Evolutionary conservation across 2,797 vertebrate species (phyloP).

Genomic region (Tokudaia tokunoshimensis): DNA sequence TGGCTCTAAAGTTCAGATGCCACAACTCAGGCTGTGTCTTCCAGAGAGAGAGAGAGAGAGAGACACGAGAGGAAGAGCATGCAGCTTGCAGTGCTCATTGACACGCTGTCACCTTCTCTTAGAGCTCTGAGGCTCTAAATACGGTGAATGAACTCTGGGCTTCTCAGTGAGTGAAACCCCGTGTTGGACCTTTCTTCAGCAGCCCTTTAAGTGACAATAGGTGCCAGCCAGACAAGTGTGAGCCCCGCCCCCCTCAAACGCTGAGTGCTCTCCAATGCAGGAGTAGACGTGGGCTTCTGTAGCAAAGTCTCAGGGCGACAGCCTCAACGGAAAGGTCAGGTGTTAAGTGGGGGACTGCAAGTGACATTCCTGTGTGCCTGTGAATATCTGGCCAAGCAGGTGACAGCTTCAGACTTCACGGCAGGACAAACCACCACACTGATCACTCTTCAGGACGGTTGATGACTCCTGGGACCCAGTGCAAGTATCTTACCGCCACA

Average conservation of each 20-base stretch:
- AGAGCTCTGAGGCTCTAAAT: neutral
- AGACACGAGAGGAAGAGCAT: neutral
- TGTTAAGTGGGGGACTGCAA: neutral
- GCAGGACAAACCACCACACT: neutral
- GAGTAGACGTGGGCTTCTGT: neutral
- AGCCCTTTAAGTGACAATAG: neutral
- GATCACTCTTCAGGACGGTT: too few relatives aligned
- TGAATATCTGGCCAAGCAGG: neutral
- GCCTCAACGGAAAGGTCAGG: neutral
- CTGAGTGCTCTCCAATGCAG: neutral
- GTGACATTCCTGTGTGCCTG: neutral
- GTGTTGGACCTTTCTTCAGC: neutral
- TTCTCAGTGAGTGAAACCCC: neutral
- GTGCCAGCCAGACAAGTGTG: neutral
- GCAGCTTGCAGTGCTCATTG: accelerated
- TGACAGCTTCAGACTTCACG: neutral
- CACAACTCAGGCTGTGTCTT: neutral
- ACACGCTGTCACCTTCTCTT: neutral
- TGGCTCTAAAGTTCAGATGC: neutral
- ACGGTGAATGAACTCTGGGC: neutral
- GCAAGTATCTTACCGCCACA: neutral
- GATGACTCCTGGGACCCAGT: neutral
- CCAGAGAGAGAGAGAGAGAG: neutral
- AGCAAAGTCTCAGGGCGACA: neutral
- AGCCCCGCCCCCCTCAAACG: neutral